These are phyloP conservation scores for Dichetophora obliterata DNA, from an alignment of 2,888 invertebrate genomes.

Conservation along the genomic window DNA sequence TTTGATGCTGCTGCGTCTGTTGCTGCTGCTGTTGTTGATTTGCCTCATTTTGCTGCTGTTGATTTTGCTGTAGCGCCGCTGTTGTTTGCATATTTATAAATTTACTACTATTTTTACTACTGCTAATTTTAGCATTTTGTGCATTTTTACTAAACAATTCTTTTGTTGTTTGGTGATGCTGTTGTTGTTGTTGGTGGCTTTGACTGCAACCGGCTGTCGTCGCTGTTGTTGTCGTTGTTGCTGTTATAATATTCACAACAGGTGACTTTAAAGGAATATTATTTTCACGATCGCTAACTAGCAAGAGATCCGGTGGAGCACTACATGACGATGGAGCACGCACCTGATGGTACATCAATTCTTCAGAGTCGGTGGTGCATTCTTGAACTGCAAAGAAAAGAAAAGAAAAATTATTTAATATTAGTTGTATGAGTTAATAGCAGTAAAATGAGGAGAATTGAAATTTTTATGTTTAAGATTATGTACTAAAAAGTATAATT, in stretches of 20 bases:
- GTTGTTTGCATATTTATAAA: constrained; percentile 43
- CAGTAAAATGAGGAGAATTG: too few relatives aligned
- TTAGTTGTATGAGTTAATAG: too few relatives aligned
- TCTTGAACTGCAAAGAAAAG: constrained; percentile 73
- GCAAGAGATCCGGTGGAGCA: constrained; percentile 75
- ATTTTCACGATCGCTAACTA: constrained; percentile 73
- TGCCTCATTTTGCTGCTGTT: constrained; percentile 47
- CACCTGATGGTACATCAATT: constrained; percentile 74
- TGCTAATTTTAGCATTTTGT: constrained; percentile 58
- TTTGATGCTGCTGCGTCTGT: constrained; percentile 41
- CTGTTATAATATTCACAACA: constrained; percentile 65
- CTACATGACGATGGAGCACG: constrained; percentile 76
- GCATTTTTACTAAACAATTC: constrained; percentile 43
- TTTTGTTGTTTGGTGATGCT: constrained; percentile 52
- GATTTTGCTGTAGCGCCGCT: constrained; percentile 38
- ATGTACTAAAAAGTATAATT: neutral
- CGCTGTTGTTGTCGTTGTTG: constrained; percentile 53
- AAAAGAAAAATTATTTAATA: neutral
- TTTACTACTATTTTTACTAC: constrained; percentile 53
- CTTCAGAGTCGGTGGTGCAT: constrained; percentile 79
- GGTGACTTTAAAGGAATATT: constrained; percentile 66
- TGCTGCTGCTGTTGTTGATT: constrained; percentile 50
- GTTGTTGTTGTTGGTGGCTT: constrained; percentile 48
- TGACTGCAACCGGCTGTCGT: constrained; percentile 46
- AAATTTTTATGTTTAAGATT: neutral